A percentile compares a stretch with the other conserved stretches of the same genome.
These are phyloP conservation scores for Monoplex corrugatus DNA, from an alignment of 2,888 invertebrate species.

Conservation along the genomic window DNA sequence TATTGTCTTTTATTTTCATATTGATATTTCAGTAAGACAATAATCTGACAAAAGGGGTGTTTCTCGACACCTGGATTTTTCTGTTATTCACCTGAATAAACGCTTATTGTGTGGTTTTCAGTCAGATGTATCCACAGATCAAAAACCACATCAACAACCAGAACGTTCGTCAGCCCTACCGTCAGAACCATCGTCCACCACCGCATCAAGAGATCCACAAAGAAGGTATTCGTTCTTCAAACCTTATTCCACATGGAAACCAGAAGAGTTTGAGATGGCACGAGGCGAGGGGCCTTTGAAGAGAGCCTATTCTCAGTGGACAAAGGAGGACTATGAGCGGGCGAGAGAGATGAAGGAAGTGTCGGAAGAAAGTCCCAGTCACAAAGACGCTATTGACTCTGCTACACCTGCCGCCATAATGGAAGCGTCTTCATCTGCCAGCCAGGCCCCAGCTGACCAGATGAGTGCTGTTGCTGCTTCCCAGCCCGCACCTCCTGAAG, in stretches of 20 bases:
- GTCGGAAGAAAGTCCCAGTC: too few relatives aligned
- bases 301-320: conserved; percentile 4
- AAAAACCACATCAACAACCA: neutral
- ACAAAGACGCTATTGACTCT: too few relatives aligned
- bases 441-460: too few relatives aligned
- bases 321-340: neutral
- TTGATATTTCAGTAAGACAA: too few relatives aligned
- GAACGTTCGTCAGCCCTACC: neutral
- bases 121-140: neutral
- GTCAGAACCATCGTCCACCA: neutral
- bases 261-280: neutral
- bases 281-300: neutral
- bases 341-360: neutral
- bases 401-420: too few relatives aligned
- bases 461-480: too few relatives aligned
- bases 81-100: neutral
- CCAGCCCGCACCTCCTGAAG: too few relatives aligned
- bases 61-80: neutral
- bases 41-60: neutral
- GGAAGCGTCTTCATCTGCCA: too few relatives aligned
- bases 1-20: too few relatives aligned
- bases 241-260: neutral
- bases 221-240: neutral
- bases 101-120: neutral
- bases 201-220: neutral